A percentile compares a stretch with the other conserved stretches of the same genome.
phyloP scores from a whole-genome alignment of 2,113 vertebrate genomes.

The Myanophis thanlyinensis region DNA sequence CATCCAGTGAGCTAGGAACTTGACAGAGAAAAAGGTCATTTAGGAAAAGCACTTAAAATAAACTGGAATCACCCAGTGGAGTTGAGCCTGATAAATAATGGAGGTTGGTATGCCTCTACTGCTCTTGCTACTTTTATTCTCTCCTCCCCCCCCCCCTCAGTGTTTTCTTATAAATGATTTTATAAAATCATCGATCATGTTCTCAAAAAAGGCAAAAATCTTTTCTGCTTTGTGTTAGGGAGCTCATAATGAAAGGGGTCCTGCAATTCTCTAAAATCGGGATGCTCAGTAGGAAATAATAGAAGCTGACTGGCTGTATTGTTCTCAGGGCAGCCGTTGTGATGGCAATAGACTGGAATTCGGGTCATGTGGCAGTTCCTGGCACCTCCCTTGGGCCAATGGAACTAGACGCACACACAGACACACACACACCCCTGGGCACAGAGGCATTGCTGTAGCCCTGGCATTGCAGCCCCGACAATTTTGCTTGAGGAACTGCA shows the following conservation, averaged over 20 bases:
- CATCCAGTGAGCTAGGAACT: neutral
- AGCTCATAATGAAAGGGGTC: neutral
- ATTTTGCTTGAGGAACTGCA: neutral
- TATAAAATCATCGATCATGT: neutral
- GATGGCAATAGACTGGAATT: neutral
- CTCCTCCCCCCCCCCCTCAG: fast-evolving
- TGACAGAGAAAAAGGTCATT: neutral
- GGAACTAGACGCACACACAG: neutral
- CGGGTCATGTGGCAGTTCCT: neutral
- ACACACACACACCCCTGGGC: neutral
- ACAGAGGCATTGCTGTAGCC: neutral
- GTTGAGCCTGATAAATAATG: neutral
- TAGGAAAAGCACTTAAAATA: neutral
- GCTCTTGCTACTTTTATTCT: neutral
- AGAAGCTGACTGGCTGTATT: neutral
- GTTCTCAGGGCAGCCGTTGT: neutral
- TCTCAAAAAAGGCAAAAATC: neutral
- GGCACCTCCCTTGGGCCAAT: neutral
- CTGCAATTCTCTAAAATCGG: neutral
- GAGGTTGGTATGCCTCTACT: neutral
- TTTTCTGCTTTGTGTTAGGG: neutral
- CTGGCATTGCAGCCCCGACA: neutral
- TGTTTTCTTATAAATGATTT: neutral
- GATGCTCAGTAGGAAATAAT: no score
- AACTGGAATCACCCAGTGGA: neutral